Percentiles rank a stretch among this genome's conserved stretches.
Conservation (phyloP, 2,888 invertebrate species). For the Leucophora obtusa region DNA sequence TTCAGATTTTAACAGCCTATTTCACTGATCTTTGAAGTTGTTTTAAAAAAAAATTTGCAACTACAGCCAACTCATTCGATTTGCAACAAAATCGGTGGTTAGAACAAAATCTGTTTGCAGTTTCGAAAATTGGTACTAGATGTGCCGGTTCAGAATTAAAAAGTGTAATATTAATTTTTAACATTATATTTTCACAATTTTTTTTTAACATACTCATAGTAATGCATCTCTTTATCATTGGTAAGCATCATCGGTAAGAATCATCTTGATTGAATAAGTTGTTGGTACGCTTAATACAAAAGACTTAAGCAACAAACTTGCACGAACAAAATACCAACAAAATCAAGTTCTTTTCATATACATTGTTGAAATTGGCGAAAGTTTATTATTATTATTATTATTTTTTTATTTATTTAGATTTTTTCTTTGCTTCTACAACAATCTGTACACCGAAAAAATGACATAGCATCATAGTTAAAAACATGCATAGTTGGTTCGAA, state of each 20-base stretch:
- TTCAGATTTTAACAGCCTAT: too few relatives aligned
- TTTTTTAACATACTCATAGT: neutral
- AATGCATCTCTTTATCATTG: neutral
- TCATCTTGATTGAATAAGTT: neutral
- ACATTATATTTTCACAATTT: neutral
- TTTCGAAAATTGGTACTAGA: too few relatives aligned
- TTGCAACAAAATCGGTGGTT: too few relatives aligned
- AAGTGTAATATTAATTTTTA: too few relatives aligned
- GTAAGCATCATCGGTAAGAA: neutral
- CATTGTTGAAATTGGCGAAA: slow-evolving; percentile 57
- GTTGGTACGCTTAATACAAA: neutral
- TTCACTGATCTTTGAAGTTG: too few relatives aligned
- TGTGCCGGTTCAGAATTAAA: too few relatives aligned
- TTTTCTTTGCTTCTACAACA: slow-evolving; percentile 15
- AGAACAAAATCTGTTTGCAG: too few relatives aligned
- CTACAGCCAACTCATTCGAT: too few relatives aligned
- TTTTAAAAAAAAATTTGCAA: too few relatives aligned
- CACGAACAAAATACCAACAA: neutral
- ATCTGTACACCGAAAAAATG: too few relatives aligned
- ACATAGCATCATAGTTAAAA: too few relatives aligned
- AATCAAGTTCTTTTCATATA: slow-evolving; percentile 38
- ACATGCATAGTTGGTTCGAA: too few relatives aligned
- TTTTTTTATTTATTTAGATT: slow-evolving; percentile 20
- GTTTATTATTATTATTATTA: slow-evolving; percentile 25
- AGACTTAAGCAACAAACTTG: neutral